phyloP scores from a whole-genome alignment of 1,140 invertebrate genomes.

The Pseudobourletiella spinata region DNA sequence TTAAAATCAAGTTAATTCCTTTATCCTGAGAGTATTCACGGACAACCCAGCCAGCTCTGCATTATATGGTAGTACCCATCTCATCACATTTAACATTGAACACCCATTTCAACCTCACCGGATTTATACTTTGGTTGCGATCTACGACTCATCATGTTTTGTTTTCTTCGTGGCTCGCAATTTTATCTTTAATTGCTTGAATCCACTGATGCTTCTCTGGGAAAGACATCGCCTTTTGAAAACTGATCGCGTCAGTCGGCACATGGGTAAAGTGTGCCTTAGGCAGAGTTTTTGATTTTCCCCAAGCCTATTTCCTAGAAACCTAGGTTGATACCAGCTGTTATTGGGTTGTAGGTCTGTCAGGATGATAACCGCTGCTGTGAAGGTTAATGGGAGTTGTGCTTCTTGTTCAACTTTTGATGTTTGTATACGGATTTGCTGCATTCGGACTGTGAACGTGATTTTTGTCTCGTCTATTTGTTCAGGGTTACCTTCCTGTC shows the following conservation, averaged over 20 bases:
- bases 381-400: too few relatives aligned
- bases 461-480: too few relatives aligned
- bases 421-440: too few relatives aligned
- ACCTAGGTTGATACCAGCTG: too few relatives aligned
- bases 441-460: too few relatives aligned
- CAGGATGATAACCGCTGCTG: too few relatives aligned
- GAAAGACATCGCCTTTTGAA: slow-evolving; percentile 24
- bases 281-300: too few relatives aligned
- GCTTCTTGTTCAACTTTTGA: too few relatives aligned
- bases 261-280: too few relatives aligned
- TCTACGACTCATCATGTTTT: slow-evolving; percentile 38
- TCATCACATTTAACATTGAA: slow-evolving; percentile 10
- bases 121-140: slow-evolving; percentile 37
- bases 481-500: too few relatives aligned
- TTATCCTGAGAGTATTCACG: slow-evolving; percentile 39
- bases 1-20: slow-evolving; percentile 42
- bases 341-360: too few relatives aligned
- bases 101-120: slow-evolving; percentile 8
- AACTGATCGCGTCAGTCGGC: slow-evolving; percentile 14
- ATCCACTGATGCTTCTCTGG: slow-evolving; percentile 24
- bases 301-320: too few relatives aligned
- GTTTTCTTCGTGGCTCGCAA: slow-evolving; percentile 23
- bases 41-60: slow-evolving; percentile 39
- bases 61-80: slow-evolving; percentile 13
- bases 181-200: slow-evolving; percentile 33